Evolutionary conservation across 2,888 invertebrate species (phyloP).

Genomic region (Cantharis lateralis): DNA sequence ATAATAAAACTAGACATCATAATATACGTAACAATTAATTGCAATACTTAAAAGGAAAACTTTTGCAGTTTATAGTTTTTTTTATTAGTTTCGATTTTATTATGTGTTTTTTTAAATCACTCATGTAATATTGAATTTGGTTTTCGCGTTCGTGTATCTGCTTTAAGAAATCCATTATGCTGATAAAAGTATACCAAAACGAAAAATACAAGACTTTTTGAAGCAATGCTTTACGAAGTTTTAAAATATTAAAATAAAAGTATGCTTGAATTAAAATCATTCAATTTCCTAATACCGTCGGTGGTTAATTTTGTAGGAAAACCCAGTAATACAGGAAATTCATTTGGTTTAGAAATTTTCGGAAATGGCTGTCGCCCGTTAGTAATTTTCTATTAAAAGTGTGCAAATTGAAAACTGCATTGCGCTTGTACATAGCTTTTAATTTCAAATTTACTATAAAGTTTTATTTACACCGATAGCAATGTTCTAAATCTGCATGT

Average conservation of each 20-base stretch:
- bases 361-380: not conserved
- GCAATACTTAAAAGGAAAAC: not conserved
- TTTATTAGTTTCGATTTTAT: not conserved
- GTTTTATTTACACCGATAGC: not conserved
- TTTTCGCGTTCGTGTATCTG: not conserved
- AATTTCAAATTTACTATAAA: not conserved
- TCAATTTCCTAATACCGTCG: not conserved
- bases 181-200: not conserved
- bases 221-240: not conserved
- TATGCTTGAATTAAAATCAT: not conserved
- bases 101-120: not conserved
- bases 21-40: not conserved
- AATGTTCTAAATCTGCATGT: not conserved
- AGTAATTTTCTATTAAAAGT: not conserved
- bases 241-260: not conserved
- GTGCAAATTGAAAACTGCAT: slow-evolving; percentile 1
- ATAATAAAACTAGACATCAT: not conserved
- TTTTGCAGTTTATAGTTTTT: not conserved
- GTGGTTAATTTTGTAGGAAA: not conserved
- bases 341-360: not conserved
- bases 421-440: not conserved
- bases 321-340: slow-evolving; percentile 1
- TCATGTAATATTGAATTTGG: not conserved
- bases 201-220: not conserved
- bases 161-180: not conserved